Conservation (phyloP, 2,113 vertebrate species). For the Paralichthys olivaceus region DNA sequence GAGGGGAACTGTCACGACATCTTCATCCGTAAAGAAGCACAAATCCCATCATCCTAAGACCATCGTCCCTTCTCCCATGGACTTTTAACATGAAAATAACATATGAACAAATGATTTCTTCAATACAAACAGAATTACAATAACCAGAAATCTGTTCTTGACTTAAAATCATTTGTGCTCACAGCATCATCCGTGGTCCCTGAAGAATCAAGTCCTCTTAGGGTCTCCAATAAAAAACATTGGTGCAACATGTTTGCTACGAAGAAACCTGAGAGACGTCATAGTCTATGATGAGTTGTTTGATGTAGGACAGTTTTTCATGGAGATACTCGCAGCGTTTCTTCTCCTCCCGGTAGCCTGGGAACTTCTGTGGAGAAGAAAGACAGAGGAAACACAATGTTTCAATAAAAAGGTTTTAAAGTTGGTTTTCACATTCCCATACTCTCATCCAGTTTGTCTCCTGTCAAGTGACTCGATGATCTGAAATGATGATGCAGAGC, state of each 20-base stretch:
- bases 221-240: background rate
- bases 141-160: constrained; percentile 11
- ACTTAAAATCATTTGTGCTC: constrained; percentile 10
- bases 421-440: too few relatives aligned
- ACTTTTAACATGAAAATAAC: background rate
- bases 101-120: background rate
- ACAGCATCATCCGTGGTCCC: constrained; percentile 6
- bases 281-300: constrained; percentile 86
- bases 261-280: constrained; percentile 73
- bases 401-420: background rate
- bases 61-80: background rate
- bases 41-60: background rate
- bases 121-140: constrained; percentile 16
- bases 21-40: constrained; percentile 1
- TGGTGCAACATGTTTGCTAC: constrained; percentile 42
- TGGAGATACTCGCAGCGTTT: constrained; percentile 87
- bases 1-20: background rate
- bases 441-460: background rate
- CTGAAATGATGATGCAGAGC: background rate
- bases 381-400: background rate
- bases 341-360: constrained; percentile 88
- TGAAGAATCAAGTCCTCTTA: constrained; percentile 13
- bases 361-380: constrained; percentile 80
- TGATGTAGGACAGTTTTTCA: constrained; percentile 89
- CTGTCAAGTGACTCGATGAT: background rate